Base-by-base conservation (phyloP, 2,113 vertebrate species). In the Amia ocellicauda region DNA sequence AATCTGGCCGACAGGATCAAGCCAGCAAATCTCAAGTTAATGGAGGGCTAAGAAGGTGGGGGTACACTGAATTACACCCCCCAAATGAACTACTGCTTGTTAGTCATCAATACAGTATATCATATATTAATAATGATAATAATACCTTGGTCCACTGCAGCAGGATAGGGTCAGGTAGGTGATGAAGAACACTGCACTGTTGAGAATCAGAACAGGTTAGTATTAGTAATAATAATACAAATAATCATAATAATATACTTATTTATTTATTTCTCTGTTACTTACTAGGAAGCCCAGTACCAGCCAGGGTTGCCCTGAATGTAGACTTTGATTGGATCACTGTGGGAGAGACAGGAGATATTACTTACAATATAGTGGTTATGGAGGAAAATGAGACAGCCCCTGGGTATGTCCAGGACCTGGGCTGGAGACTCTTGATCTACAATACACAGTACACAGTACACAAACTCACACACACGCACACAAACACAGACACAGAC, bases 221-320 rank as follows among this genome's bases (percentile, higher is more conserved):
- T 19, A 20, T 66, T 36, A 58, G n/a, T 54, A 51, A 40, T 1
- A 10, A 65, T 16, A 60, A 36, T 2, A 28, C 36, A 4, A 4
- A 43, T n/a, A 11, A 28, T 7, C 22, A 14, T 29, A 7, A 51
- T 0, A 1, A 19, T 20, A 26, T 31, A 0, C 9, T 19, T 3
- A 40, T 8, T 23, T 14, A 27, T 9, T 4, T 9, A 17, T 16
- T 7, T 17, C 41, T 0, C 10, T 53, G 11, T 67, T 81, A 93
- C 94, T 95, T 81, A 98, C 96, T 97, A 97, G 72, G 94, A 96
- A 22, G 93, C 92, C 96, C 95, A 97, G 57, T 97, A 98, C 93
- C 92, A 97, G 45, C 89, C 93, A 24, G 94, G 88, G 64, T 96
- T 92, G 24, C 73, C 64, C 61, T 97, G 93, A 67, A 98, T 81